These are phyloP conservation scores for Idris sp. DNA, from an alignment of 1,140 invertebrate genomes.

Conservation along the genomic window DNA sequence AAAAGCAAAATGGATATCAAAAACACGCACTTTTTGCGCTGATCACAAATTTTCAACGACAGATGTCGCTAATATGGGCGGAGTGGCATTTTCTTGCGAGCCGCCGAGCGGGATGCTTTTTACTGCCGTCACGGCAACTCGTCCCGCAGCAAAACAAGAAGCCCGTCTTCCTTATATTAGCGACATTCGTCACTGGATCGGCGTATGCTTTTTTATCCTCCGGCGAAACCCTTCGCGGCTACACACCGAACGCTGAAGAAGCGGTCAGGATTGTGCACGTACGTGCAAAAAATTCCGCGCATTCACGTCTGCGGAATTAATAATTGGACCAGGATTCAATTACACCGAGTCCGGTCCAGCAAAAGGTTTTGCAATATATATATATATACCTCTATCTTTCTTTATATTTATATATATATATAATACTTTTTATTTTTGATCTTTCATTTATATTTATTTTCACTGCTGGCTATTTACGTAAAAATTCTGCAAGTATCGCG, in stretches of 20 bases:
- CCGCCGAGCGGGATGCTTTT: conserved; percentile 15
- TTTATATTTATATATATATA: no score
- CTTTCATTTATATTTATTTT: no score
- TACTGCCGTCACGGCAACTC: conserved; percentile 8
- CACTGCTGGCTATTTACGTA: no score
- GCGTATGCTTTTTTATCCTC: conserved; percentile 34
- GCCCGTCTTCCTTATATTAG: conserved; percentile 47
- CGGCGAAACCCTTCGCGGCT: conserved; percentile 11
- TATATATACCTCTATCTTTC: no score
- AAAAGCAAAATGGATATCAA: conserved; percentile 18
- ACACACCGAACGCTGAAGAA: conserved; percentile 30
- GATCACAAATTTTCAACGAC: conserved; percentile 44
- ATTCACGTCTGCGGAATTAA: conserved; percentile 48
- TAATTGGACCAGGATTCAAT: conserved; percentile 53
- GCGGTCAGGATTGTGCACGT: conserved; percentile 30
- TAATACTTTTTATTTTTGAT: no score
- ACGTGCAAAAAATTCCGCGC: conserved; percentile 27
- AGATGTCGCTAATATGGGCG: conserved; percentile 57
- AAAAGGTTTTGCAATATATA: no score
- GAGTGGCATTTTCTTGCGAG: conserved; percentile 42
- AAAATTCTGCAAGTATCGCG: no score
- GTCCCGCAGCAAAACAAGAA: conserved; percentile 21
- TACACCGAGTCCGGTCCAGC: no score
- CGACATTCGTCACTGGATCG: conserved; percentile 52
- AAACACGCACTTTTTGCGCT: conserved; percentile 22